phyloP scores from a whole-genome alignment of 2,888 invertebrate genomes.

The Orthosia gracilis region DNA sequence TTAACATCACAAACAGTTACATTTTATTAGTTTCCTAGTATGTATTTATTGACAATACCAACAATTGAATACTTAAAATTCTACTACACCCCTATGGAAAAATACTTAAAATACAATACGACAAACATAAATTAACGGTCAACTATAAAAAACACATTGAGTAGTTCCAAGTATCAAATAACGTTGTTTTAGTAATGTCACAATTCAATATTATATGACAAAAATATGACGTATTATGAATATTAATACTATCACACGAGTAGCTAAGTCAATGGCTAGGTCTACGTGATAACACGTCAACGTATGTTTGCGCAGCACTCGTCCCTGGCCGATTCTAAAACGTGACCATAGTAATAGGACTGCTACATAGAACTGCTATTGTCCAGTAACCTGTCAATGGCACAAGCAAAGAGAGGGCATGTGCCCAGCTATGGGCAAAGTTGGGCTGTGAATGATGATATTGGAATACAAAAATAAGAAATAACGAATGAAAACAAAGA shows the following conservation, averaged over 20 bases:
- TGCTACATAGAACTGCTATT: neutral
- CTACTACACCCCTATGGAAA: slow-evolving; percentile 34
- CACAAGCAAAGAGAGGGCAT: neutral
- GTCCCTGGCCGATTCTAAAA: neutral
- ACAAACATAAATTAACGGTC: slow-evolving; percentile 54
- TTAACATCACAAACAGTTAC: too few species aligned
- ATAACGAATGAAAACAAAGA: too few species aligned
- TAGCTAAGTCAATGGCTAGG: slow-evolving; percentile 8
- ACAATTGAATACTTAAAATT: slow-evolving; percentile 41
- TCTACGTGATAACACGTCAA: slow-evolving; percentile 27
- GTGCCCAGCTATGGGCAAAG: too few species aligned
- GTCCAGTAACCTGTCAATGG: neutral
- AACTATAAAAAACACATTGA: slow-evolving; percentile 49
- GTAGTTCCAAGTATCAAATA: slow-evolving; percentile 61
- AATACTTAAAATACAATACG: slow-evolving; percentile 37
- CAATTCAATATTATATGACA: slow-evolving; percentile 46
- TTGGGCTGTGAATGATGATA: too few species aligned
- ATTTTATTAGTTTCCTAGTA: too few species aligned
- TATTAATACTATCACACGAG: slow-evolving; percentile 40
- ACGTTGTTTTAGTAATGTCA: slow-evolving; percentile 43
- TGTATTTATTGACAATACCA: too few species aligned
- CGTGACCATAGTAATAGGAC: neutral
- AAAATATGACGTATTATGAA: slow-evolving; percentile 62
- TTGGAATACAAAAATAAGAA: too few species aligned
- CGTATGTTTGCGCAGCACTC: slow-evolving; percentile 12